Conservation (phyloP, 2,113 vertebrate genomes). For the Hemibagrus wyckioides region DNA sequence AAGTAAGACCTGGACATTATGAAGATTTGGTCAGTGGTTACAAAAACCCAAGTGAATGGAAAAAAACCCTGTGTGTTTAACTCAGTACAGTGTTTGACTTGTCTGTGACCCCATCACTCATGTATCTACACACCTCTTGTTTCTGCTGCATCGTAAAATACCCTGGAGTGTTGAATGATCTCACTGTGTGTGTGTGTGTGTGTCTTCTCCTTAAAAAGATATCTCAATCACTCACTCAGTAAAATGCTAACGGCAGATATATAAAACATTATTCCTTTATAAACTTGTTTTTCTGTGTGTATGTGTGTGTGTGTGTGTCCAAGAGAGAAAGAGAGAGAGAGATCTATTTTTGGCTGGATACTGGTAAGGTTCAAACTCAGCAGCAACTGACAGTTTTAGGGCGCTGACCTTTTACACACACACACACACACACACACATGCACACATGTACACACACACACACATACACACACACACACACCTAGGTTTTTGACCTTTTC, state of each 20-base stretch:
- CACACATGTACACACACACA: not conserved
- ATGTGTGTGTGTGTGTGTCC: conserved; percentile 2
- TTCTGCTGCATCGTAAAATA: conserved; percentile 1
- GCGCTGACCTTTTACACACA: conserved; percentile 44
- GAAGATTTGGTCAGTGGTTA: not conserved
- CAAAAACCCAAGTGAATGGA: not conserved
- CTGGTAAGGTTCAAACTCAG: conserved; percentile 11
- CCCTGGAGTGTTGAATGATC: not conserved
- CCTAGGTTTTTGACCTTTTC: conserved; percentile 33
- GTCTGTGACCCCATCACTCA: conserved; percentile 19
- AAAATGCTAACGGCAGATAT: not conserved
- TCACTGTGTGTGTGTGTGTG: not conserved
- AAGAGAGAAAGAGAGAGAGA: not conserved
- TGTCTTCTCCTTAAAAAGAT: not conserved
- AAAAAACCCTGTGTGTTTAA: not conserved
- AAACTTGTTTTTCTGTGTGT: not conserved
- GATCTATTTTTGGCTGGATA: not conserved
- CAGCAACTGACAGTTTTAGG: conserved; percentile 41
- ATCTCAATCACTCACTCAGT: not conserved
- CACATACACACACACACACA: conserved; percentile 3
- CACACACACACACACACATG: not conserved
- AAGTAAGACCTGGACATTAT: not conserved
- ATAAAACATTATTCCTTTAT: not conserved
- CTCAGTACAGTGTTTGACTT: conserved; percentile 4
- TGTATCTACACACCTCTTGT: not conserved